Base-by-base conservation (phyloP, 2,797 vertebrate species). In the Cirrhinus molitorella region DNA sequence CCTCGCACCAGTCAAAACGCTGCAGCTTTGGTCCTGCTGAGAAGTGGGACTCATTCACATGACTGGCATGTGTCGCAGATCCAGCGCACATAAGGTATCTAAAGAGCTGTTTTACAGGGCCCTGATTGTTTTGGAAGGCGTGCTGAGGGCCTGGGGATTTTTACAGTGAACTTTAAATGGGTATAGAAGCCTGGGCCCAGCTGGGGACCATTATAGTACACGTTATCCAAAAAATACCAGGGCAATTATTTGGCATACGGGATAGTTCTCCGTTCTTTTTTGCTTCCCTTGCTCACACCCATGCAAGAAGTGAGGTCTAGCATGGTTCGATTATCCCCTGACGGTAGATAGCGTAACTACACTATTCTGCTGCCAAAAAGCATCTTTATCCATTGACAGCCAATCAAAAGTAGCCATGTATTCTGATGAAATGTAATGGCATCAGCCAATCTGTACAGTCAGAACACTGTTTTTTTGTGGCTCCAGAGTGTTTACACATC, bases 151-250 rank as follows among this genome's bases (percentile, higher is more conserved):
- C 89, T 79, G 49, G 63, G 85, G 90, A 92, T 89, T 93, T 93
- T 94, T 93, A 93, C 92, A 92, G 92, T 93, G 92, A 91, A 91
- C 91, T 92, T 91, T 94, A 94, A 92, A 90, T 94, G 95, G 95
- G 96, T 95, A 95, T 96, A 96, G 95, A 96, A 97, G 96, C 96
- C 96, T 96, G 95, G 94, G 77, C 96, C 94, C 97, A 98, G 97
- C 97, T 99, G 97, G 96, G 95, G 95, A 96, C 96, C 96, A 97
- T 99, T 97, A 98, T 94, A 94, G 95, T 96, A 95, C 79, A 87
- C 79, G 84, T 87, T 95, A 95, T 95, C 95, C 94, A 93, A 95
- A 96, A 96, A 96, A 95, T 95, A 94, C 95, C 28, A 95, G 94
- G 94, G 95, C 96, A 96, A 96, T 96, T 97, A 96, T 96, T 96